Base-by-base conservation (phyloP, 2,113 vertebrate genomes). In the Ancistrus triradiatus region DNA sequence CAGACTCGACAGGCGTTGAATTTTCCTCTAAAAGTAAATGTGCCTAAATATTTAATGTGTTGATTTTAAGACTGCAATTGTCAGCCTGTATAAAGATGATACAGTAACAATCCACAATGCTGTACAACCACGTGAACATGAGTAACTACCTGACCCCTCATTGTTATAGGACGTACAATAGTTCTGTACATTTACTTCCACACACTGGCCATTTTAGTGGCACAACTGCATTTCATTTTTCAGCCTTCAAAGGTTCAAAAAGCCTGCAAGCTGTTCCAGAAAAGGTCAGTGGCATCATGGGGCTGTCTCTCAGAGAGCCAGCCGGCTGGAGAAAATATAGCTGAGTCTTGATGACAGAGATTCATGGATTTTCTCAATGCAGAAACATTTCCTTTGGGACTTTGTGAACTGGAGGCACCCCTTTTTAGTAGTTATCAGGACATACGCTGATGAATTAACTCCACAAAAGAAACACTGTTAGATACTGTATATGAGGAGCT, bases 251-350 rank as follows among this genome's bases (percentile, higher is more conserved):
- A 86, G 83, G 77, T 81, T 80, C 75, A 53, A 70, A 78, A 75
- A 78, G 81, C 78, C 73, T 80, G 69, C 46, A 57, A 79, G 83
- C 82, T 73, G 60, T 71, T 66, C 2, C n/a, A n/a, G 42, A 25
- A 85, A 85, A 86, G 80, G 86, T 88, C 84, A 85, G 37, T 48
- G 10, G 18, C 63, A 52, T 69, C 50, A 19, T 9, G 42, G 25
- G 13, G 58, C 66, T 72, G 46, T 51, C 28, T 69, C 66, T 77
- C 74, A 59, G 52, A 75, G 60, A 47, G 21, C 31, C 40, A 14
- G 50, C 48, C 7, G 11, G 28, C 9, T 24, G 40, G 33, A 48
- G 40, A 64, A 53, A 61, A 50, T 50, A 67, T 13, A 43, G 60
- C 19, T 21, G 22, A 27, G 50, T 47, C n/a, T 51, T 69, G 27